Percentiles rank a stretch among this genome's conserved stretches.
phyloP scores from a whole-genome alignment of 2,888 invertebrate species.

The Drosophila flavopinicola region DNA sequence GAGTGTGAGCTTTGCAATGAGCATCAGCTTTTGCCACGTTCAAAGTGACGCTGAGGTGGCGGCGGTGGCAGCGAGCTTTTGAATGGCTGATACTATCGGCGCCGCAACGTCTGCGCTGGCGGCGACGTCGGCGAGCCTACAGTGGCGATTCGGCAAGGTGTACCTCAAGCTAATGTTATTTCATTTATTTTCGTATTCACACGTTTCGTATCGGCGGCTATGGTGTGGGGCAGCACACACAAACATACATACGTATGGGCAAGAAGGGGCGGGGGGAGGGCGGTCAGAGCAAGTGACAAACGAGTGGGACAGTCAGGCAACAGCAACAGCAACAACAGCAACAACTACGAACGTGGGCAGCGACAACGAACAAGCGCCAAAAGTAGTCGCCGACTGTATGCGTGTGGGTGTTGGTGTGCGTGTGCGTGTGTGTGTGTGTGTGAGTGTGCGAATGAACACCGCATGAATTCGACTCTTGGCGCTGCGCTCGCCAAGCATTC shows the following conservation, averaged over 20 bases:
- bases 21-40: conserved; percentile 65
- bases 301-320: conserved; percentile 42
- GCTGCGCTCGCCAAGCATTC: conserved; percentile 35
- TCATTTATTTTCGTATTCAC: conserved; percentile 80
- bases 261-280: too few relatives aligned
- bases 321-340: conserved; percentile 16
- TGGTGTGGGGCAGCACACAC: conserved; percentile 24
- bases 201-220: conserved; percentile 51
- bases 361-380: conserved; percentile 49
- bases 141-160: conserved; percentile 75
- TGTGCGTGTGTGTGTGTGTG: conserved; percentile 31
- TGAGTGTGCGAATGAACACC: conserved; percentile 53
- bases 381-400: conserved; percentile 17
- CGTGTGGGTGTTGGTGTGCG: conserved; percentile 46
- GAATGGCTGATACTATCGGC: conserved; percentile 55
- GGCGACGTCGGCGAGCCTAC: conserved; percentile 42
- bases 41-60: conserved; percentile 7
- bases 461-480: conserved; percentile 54
- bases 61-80: conserved; percentile 42
- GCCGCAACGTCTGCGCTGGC: conserved; percentile 71
- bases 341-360: conserved; percentile 47
- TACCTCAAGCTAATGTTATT: conserved; percentile 77
- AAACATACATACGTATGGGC: conserved; percentile 7
- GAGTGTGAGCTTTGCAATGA: conserved; percentile 17
- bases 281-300: conserved; percentile 45